These are phyloP conservation scores for Chrysogorgia sp. DNA, from an alignment of 92 coral and sea anemone species.

Conservation along the genomic window DNA sequence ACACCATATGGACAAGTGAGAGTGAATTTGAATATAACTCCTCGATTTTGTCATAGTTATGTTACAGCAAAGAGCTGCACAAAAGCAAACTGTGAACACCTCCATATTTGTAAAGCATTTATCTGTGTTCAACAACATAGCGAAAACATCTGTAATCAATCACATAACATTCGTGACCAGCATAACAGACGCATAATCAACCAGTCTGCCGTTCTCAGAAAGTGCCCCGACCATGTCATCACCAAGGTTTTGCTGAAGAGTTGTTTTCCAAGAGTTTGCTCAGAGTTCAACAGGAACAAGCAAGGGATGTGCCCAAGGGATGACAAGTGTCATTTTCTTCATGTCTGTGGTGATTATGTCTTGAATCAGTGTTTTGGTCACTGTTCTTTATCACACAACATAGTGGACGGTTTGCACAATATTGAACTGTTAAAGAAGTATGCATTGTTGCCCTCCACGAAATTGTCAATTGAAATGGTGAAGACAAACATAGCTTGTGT, in stretches of 20 bases:
- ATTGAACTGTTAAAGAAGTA: slow-evolving; percentile 28
- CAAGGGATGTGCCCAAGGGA: slow-evolving; percentile 27
- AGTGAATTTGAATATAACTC: background rate
- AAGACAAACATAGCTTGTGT: slow-evolving; percentile 31
- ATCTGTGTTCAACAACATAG: background rate
- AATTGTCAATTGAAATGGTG: slow-evolving; percentile 29
- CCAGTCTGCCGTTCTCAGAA: background rate
- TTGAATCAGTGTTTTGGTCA: slow-evolving; percentile 15
- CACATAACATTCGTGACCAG: slow-evolving; percentile 8
- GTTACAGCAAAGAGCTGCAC: background rate
- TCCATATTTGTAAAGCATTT: slow-evolving; percentile 22
- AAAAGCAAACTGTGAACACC: slow-evolving; percentile 5
- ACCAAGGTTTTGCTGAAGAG: background rate
- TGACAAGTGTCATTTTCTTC: slow-evolving; percentile 19
- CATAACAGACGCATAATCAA: slow-evolving; percentile 9
- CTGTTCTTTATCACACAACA: slow-evolving; percentile 6
- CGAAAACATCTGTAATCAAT: background rate
- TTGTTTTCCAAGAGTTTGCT: slow-evolving; percentile 26
- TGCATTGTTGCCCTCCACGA: slow-evolving; percentile 16
- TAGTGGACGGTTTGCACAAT: slow-evolving; percentile 5
- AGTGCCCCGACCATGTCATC: slow-evolving; percentile 1
- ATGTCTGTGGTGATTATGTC: slow-evolving; percentile 34
- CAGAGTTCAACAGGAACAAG: slow-evolving; percentile 16
- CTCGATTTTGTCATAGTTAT: slow-evolving; percentile 19
- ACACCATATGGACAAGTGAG: background rate